Evolutionary conservation across 2,113 vertebrate genomes (phyloP).

Genomic region (Mirounga angustirostris): DNA sequence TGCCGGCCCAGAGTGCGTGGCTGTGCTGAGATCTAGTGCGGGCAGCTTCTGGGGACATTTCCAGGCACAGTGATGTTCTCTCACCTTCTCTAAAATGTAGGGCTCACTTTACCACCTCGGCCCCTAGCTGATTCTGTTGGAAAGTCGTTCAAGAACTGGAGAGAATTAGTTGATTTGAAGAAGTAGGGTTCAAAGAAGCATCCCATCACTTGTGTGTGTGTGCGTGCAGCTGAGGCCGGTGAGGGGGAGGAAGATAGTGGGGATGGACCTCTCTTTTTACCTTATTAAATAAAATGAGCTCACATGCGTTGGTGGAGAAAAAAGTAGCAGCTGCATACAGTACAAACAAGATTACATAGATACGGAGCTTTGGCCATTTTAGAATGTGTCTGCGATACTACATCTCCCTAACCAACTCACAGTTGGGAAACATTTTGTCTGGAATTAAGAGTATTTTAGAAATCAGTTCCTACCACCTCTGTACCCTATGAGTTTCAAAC

Average conservation of each 20-base stretch:
- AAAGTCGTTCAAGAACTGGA: neutral
- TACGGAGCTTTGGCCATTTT: neutral
- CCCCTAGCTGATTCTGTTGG: neutral
- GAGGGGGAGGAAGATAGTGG: no score
- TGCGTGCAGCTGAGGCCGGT: neutral
- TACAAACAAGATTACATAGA: neutral
- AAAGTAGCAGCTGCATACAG: neutral
- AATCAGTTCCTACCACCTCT: neutral
- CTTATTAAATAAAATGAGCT: neutral
- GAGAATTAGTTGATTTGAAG: neutral
- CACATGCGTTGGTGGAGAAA: neutral
- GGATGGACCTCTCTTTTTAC: neutral
- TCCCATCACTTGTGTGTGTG: neutral
- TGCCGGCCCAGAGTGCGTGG: neutral
- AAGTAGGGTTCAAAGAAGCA: neutral
- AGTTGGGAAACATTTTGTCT: neutral
- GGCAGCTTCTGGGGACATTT: neutral
- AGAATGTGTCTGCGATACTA: neutral
- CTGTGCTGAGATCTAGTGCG: rapidly evolving
- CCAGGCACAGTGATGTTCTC: neutral
- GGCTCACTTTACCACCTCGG: neutral
- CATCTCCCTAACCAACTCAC: neutral
- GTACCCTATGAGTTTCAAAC: neutral
- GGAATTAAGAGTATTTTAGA: neutral
- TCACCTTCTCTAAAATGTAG: neutral